phyloP scores from a whole-genome alignment of 2,888 invertebrate genomes.

The Orthonevra nobilis region DNA sequence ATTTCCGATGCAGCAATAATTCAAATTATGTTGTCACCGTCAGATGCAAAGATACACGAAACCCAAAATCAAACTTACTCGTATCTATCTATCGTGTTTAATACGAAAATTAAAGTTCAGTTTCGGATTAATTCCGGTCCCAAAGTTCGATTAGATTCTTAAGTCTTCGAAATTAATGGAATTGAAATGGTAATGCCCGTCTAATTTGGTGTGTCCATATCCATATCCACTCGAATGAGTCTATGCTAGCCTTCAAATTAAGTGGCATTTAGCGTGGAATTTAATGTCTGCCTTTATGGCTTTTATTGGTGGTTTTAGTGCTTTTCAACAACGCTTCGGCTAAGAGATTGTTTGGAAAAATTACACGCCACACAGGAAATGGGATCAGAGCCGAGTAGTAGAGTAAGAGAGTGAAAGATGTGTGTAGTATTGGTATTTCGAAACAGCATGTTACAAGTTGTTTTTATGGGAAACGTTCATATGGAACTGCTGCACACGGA shows the following conservation, averaged over 20 bases:
- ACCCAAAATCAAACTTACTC: too few species aligned
- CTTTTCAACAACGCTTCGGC: slow-evolving; percentile 1
- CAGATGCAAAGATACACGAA: too few species aligned
- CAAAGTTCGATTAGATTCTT: neutral
- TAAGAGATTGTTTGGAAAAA: too few species aligned
- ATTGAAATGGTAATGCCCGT: slow-evolving; percentile 21
- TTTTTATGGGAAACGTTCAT: too few species aligned
- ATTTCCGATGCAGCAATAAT: slow-evolving; percentile 61
- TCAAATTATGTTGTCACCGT: slow-evolving; percentile 62
- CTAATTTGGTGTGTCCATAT: slow-evolving; percentile 15
- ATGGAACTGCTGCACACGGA: too few species aligned
- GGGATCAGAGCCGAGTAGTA: too few species aligned
- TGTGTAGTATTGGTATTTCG: neutral
- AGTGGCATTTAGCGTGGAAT: slow-evolving; percentile 48
- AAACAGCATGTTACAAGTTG: too few species aligned
- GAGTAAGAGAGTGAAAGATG: too few species aligned
- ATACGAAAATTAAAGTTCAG: slow-evolving; percentile 5
- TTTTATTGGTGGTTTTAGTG: slow-evolving; percentile 51
- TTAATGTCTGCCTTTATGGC: slow-evolving; percentile 23
- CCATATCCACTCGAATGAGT: slow-evolving; percentile 17
- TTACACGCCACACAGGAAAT: too few species aligned
- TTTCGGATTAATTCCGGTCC: slow-evolving; percentile 35
- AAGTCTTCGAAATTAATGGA: slow-evolving; percentile 4
- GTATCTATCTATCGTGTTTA: neutral
- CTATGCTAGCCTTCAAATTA: too few species aligned